Evolutionary conservation across 2,113 vertebrate genomes (phyloP).

Genomic region (Marmota monax): DNA sequence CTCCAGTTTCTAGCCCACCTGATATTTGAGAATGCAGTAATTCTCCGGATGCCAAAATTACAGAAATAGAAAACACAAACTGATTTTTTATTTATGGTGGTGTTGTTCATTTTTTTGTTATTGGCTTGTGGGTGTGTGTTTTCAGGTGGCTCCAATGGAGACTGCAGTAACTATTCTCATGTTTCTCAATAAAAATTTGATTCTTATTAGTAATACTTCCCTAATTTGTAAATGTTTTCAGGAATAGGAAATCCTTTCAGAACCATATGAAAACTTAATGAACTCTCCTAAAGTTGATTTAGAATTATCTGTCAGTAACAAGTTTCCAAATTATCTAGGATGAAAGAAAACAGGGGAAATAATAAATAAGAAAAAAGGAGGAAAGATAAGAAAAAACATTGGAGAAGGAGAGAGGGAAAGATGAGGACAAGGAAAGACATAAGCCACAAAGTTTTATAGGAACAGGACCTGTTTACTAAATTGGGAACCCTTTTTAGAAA

Average conservation of each 20-base stretch:
- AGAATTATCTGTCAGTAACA: background rate
- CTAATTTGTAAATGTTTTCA: background rate
- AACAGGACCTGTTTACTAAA: background rate
- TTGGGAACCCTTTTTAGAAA: background rate
- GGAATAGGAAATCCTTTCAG: background rate
- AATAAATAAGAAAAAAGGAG: background rate
- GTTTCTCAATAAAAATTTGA: constrained; percentile 5
- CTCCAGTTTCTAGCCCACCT: background rate
- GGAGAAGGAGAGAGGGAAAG: background rate
- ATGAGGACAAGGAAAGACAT: background rate
- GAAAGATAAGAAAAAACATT: background rate
- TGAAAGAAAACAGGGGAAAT: background rate
- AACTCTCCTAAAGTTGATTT: background rate
- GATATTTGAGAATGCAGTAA: background rate
- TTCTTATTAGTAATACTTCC: background rate
- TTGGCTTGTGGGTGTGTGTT: background rate
- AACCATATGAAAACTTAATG: background rate
- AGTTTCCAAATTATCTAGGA: background rate
- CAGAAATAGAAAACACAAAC: background rate
- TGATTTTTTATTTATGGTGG: background rate
- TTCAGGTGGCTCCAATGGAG: constrained; percentile 16
- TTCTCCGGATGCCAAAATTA: background rate
- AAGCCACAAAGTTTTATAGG: background rate
- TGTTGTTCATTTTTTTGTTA: background rate
- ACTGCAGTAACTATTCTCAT: constrained; percentile 59